phyloP scores from a whole-genome alignment of 2,797 vertebrate genomes.

The Cryptoprocta ferox region DNA sequence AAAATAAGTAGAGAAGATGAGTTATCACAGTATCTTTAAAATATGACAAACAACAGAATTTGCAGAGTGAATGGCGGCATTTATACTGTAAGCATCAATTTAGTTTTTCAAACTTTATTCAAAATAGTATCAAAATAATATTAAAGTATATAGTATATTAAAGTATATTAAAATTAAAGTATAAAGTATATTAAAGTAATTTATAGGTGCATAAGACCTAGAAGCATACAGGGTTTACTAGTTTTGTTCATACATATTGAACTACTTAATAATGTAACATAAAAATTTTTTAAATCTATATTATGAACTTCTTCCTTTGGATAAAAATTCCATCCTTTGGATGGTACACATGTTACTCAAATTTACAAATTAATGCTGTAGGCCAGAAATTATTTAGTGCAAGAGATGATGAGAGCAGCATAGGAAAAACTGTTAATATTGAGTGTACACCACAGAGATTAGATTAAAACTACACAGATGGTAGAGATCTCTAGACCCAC shows the following conservation, averaged over 20 bases:
- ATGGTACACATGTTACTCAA: background rate
- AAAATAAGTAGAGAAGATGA: background rate
- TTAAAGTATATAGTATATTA: background rate
- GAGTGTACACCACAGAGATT: background rate
- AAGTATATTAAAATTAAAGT: background rate
- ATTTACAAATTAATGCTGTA: conserved; percentile 29
- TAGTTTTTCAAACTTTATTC: conserved; percentile 9
- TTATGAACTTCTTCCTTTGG: background rate
- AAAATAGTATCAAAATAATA: conserved; percentile 31
- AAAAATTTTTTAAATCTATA: conserved; percentile 15
- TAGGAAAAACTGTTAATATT: background rate
- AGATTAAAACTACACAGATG: conserved; percentile 22
- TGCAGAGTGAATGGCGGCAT: background rate
- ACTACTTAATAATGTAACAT: background rate
- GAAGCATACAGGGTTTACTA: background rate
- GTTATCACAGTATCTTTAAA: background rate
- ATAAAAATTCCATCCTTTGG: background rate
- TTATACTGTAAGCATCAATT: background rate
- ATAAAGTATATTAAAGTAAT: background rate
- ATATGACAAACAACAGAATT: background rate
- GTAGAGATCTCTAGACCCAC: background rate
- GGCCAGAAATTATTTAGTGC: background rate
- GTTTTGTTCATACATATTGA: conserved; percentile 10
- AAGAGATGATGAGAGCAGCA: background rate
- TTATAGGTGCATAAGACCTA: background rate